Base-by-base conservation (phyloP, 1,140 invertebrate species). In the Drosophila murphyi region DNA sequence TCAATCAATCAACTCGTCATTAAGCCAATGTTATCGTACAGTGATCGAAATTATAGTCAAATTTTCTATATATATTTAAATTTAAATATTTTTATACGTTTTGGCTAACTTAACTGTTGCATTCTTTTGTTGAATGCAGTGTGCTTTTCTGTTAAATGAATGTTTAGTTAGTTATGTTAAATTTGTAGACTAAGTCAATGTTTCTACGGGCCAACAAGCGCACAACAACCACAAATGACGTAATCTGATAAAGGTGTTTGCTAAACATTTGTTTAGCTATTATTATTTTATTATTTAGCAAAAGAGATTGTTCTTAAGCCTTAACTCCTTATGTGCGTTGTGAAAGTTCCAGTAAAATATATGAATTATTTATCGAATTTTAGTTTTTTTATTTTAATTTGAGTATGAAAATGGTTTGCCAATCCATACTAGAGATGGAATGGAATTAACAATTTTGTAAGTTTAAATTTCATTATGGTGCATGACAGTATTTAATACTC, bases 331-430 rank as follows among this genome's bases (percentile, higher is more conserved):
- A 37, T 64, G 52, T 52, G 67, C 55, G 70, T 81, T 73, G 65
- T 87, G 76, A 76, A 85, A 51, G 50, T 75, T 72, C 31, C 83
- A 88, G 82, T 67, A 29, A 88, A 89, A 87, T 87, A 88, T 67
- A 78, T 83, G 63, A 88, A 60, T 78, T 88, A 89, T 88, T 88
- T 89, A 88, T 88, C 89, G 78, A 85, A 51, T 64, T 48, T 52
- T 39, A 39, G 20, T 12, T 20, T 50, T 50, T 51, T 60, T 31
- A 5, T 28, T 55, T 12, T 1, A 10, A 37, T 20, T 48, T 56
- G 29, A 43, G 39, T 43, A 20, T 20, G 20, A 20, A 20, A 20
- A 20, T 20, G 20, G 39, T 43, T 43, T 43, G 10, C 39, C 39
- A 43, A n/a, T n/a, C 39, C 39, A 43, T 43, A 43, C 39, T 3